Conservation (phyloP, 2,797 vertebrate genomes). For the Ciconia nigra region DNA sequence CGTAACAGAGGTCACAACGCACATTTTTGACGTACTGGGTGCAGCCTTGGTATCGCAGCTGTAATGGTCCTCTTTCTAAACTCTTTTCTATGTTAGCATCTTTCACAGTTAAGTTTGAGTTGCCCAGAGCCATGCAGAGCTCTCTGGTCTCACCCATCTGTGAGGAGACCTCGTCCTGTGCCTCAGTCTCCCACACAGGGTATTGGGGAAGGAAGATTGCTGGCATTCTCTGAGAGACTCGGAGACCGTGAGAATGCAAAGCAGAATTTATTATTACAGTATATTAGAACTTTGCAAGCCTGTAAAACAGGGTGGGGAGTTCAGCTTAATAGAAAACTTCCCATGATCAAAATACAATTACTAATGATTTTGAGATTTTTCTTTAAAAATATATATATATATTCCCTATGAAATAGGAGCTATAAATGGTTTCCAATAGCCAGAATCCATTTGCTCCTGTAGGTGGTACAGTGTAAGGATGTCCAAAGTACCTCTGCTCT, state of each 20-base stretch:
- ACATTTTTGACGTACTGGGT: not conserved
- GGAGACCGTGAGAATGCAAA: rapidly evolving
- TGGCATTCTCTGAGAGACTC: not conserved
- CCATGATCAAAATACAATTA: not conserved
- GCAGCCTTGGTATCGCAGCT: not conserved
- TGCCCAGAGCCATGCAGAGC: not conserved
- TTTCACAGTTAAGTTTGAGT: not conserved
- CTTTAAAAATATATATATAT: no score
- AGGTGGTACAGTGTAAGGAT: not conserved
- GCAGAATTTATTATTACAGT: not conserved
- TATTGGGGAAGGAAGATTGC: not conserved
- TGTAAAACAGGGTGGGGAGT: not conserved
- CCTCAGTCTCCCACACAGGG: not conserved
- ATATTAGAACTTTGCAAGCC: not conserved
- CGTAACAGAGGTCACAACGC: not conserved
- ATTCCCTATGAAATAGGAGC: not conserved
- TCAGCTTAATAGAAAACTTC: not conserved
- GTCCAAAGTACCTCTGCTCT: not conserved
- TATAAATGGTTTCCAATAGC: not conserved
- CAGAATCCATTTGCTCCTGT: not conserved
- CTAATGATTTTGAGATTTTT: not conserved
- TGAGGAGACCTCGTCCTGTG: not conserved
- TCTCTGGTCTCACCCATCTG: not conserved
- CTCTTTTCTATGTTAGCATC: rapidly evolving
- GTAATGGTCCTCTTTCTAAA: not conserved